These are phyloP conservation scores for Callyntrura guangdongensis DNA, from an alignment of 2,888 invertebrate species.

Conservation along the genomic window DNA sequence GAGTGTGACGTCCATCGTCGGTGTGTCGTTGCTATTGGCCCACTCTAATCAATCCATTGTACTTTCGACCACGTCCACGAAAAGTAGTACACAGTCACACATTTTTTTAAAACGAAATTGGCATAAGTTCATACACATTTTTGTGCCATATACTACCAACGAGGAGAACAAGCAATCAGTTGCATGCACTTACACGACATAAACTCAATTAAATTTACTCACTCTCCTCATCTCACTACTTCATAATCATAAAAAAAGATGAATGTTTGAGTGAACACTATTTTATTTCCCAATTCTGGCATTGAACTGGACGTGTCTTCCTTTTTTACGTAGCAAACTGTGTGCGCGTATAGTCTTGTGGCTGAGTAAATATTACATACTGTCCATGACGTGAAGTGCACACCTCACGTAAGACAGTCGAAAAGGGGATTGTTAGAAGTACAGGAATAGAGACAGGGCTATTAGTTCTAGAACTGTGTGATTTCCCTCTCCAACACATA, in stretches of 20 bases:
- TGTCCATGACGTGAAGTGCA: too few relatives aligned
- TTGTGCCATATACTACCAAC: too few relatives aligned
- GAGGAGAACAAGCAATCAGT: too few relatives aligned
- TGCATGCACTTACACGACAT: neutral
- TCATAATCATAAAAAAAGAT: slow-evolving; percentile 32
- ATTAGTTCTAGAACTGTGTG: neutral
- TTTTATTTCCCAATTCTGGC: neutral
- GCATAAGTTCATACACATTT: neutral
- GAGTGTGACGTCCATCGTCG: slow-evolving; percentile 25
- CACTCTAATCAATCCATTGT: neutral
- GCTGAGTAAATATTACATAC: too few relatives aligned
- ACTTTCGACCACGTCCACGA: neutral
- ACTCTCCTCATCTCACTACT: neutral
- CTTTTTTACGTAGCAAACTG: neutral
- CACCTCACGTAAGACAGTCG: too few relatives aligned
- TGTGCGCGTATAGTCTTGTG: neutral
- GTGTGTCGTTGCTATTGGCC: neutral
- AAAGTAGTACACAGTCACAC: neutral
- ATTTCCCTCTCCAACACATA: neutral
- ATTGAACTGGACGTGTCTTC: neutral
- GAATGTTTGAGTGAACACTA: slow-evolving; percentile 15
- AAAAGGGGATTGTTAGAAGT: neutral
- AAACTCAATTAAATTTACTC: too few relatives aligned
- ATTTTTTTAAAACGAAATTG: too few relatives aligned
- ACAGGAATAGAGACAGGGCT: neutral